Evolutionary conservation across 2,888 invertebrate species (phyloP), one percentile per base, ranked within the genome.

Genomic region (Ophion slaviceki): DNA sequence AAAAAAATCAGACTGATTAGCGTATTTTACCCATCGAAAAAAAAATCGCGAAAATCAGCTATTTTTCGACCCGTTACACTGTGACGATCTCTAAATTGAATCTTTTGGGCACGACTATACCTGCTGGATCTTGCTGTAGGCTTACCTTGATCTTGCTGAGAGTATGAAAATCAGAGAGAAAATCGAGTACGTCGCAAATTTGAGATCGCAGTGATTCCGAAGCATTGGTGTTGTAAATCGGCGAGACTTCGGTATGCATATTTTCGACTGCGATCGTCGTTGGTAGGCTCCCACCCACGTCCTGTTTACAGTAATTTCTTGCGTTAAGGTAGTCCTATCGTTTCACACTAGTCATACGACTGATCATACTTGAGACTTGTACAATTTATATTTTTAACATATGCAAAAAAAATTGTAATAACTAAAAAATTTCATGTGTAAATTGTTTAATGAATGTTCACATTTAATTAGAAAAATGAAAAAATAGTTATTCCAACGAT

Each of bases 131-230:
- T 53, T 53, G 14, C 3, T 17, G 53, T 5, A 17, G 53, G 53
- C n/a, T 68, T 93, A 98, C 98, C 96, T 99, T 99, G 88, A 99
- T 97, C 95, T 99, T 99, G 90, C 98, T 98, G 80, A 99, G 95
- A 0, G 99, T 98, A 92, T 99, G 99, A 88, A 99, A 98, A 94
- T 99, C 99, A 11, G 98, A 97, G 87, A 99, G 95, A 93, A 99
- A 98, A 88, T 99, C 99, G 64, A 99, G 95, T 88, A 98, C 97
- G 94, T 99, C 99, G 32, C 96, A 96, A 80, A 99, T 95, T 93
- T 99, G 98, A 82, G 97, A 97, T 40, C 98, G 95, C 96, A 99
- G 97, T 91, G 99, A 98, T 94, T 99, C 99, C 2, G 98, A 97
- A 0, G 99, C 98, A 89, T 98, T 98, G 1, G 98, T 98, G 84